Conservation (phyloP, 2,888 invertebrate genomes). For the Phoenoteleia sp. region DNA sequence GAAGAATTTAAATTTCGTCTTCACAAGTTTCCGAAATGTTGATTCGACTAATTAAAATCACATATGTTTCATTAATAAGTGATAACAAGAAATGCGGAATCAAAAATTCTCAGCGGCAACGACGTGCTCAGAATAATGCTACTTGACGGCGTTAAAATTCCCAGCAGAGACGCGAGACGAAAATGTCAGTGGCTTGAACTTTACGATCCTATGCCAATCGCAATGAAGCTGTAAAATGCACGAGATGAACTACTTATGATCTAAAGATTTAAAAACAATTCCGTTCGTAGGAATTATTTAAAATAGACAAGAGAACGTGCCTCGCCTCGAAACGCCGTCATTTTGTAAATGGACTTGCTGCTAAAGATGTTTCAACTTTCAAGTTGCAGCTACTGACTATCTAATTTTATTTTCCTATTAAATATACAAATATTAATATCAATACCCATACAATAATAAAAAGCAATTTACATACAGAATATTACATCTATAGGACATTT, state of each 20-base stretch:
- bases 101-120: constrained; percentile 33
- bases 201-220: constrained; percentile 32
- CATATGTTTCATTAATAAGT: constrained; percentile 37
- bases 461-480: no score
- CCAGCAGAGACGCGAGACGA: constrained; percentile 20
- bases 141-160: constrained; percentile 50
- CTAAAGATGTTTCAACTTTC: no score
- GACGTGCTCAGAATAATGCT: constrained; percentile 51
- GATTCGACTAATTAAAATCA: constrained; percentile 30
- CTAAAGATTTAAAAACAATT: constrained; percentile 36
- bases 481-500: no score
- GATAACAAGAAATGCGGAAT: constrained; percentile 7
- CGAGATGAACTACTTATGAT: constrained; percentile 41
- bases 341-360: constrained; percentile 26
- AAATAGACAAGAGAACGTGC: constrained; percentile 20
- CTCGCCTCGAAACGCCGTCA: constrained; percentile 2
- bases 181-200: constrained; percentile 47
- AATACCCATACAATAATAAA: no score
- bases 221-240: constrained; percentile 40
- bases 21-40: no score
- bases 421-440: no score
- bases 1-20: no score
- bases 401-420: no score
- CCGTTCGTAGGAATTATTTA: constrained; percentile 27
- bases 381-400: no score